A percentile compares a stretch with the other conserved stretches of the same genome.
These are phyloP conservation scores for Linurgus olivaceus DNA, from an alignment of 2,797 vertebrate genomes.

Conservation along the genomic window DNA sequence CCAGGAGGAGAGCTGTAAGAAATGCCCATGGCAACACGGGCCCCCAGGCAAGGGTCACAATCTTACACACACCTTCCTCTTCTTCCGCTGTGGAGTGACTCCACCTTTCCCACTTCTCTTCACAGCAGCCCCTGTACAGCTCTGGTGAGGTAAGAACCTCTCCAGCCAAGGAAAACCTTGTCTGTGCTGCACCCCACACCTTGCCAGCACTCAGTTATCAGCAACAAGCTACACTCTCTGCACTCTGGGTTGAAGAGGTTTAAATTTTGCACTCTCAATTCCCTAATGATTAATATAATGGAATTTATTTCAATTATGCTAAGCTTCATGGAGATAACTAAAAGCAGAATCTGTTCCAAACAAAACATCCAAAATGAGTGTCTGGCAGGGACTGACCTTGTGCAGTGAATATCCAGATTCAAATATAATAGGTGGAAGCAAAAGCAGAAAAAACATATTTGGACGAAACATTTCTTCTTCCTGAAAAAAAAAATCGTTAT, in stretches of 20 bases:
- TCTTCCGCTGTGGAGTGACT: not conserved
- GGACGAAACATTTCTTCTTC: constrained; percentile 99
- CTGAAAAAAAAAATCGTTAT: constrained; percentile 69
- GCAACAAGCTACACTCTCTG: not conserved
- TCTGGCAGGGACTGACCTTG: constrained; percentile 80
- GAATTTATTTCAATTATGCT: not conserved
- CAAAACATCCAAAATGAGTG: not conserved
- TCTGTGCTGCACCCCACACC: not conserved
- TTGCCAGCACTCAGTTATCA: not conserved
- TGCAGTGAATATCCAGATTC: constrained; percentile 98
- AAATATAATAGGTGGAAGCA: constrained; percentile 98
- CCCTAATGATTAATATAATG: not conserved
- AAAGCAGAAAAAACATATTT: constrained; percentile 98
- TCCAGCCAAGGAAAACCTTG: not conserved
- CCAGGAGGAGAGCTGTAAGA: not conserved
- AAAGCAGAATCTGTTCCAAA: not conserved
- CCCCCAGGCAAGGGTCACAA: not conserved
- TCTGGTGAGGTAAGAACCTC: not conserved
- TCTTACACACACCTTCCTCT: not conserved
- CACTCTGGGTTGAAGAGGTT: not conserved
- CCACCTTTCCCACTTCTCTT: not conserved
- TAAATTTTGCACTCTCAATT: not conserved
- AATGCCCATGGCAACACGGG: not conserved
- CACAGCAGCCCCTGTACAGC: not conserved
- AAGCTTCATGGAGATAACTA: not conserved